phyloP scores from a whole-genome alignment of 2,888 invertebrate genomes.

The Quadriops clusia region DNA sequence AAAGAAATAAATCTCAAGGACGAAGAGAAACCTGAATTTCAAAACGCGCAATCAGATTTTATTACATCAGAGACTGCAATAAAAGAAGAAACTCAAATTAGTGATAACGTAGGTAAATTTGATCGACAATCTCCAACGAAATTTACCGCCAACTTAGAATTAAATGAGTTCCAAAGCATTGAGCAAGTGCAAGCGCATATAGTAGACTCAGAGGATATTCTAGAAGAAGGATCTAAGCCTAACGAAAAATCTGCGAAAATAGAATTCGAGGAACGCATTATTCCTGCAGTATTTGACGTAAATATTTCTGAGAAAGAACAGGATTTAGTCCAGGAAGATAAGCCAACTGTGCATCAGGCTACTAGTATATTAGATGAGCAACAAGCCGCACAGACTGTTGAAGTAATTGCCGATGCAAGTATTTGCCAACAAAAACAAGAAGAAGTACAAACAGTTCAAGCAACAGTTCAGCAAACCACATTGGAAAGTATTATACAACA shows the following conservation, averaged over 20 bases:
- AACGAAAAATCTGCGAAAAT: constrained; percentile 36
- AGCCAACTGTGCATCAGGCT: constrained; percentile 31
- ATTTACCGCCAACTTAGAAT: constrained; percentile 41
- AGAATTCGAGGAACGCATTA: constrained; percentile 35
- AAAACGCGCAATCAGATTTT: constrained; percentile 36
- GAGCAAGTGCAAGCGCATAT: constrained; percentile 41
- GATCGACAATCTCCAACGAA: constrained; percentile 33
- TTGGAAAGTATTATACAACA: constrained; percentile 37
- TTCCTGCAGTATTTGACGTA: constrained; percentile 37
- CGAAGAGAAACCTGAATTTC: constrained; percentile 27
- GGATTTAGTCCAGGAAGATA: constrained; percentile 22
- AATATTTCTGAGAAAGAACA: constrained; percentile 40
- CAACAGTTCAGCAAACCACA: constrained; percentile 37
- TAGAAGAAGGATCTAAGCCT: constrained; percentile 37
- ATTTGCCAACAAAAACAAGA: constrained; percentile 22
- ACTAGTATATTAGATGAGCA: constrained; percentile 26
- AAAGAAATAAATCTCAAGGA: constrained; percentile 42
- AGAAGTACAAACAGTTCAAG: constrained; percentile 30
- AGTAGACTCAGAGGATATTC: constrained; percentile 46
- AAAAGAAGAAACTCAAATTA: constrained; percentile 43
- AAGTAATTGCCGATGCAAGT: constrained; percentile 33
- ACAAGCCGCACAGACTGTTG: constrained; percentile 36
- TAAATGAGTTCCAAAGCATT: constrained; percentile 43
- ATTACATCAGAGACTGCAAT: constrained; percentile 40
- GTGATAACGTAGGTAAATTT: constrained; percentile 42